A percentile compares a stretch with the other conserved stretches of the same genome.
These are phyloP conservation scores for Cariama cristata DNA, from an alignment of 2,113 vertebrate genomes.

Conservation along the genomic window DNA sequence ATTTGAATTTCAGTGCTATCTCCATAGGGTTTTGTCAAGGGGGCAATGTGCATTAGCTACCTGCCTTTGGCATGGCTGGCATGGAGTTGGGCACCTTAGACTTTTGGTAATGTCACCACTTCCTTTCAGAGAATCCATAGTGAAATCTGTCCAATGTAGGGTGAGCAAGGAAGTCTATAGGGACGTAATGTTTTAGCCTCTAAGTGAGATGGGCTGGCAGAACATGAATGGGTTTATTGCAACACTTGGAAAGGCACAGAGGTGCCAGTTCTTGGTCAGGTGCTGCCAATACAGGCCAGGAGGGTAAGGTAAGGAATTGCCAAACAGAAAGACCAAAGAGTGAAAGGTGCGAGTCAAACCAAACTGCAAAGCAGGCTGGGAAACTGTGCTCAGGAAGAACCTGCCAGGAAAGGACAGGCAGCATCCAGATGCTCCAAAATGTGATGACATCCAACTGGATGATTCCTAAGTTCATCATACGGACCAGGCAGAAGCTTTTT, in stretches of 20 bases:
- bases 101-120: not conserved
- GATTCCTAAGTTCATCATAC: not conserved
- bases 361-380: not conserved
- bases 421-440: not conserved
- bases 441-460: not conserved
- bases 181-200: not conserved
- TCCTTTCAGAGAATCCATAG: not conserved
- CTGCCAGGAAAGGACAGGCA: not conserved
- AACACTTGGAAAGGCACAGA: not conserved
- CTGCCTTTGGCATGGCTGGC: not conserved
- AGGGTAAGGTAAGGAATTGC: not conserved
- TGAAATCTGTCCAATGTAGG: not conserved
- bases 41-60: not conserved
- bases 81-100: not conserved
- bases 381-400: not conserved
- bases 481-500: not conserved
- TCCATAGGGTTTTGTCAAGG: not conserved
- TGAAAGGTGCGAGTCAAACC: accelerated
- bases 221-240: not conserved
- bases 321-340: not conserved
- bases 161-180: not conserved
- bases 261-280: not conserved
- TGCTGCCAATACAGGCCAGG: not conserved
- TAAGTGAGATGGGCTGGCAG: not conserved
- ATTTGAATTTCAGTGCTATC: not conserved